Base-by-base conservation (phyloP, 2,888 invertebrate genomes). In the Synergus itoensis region DNA sequence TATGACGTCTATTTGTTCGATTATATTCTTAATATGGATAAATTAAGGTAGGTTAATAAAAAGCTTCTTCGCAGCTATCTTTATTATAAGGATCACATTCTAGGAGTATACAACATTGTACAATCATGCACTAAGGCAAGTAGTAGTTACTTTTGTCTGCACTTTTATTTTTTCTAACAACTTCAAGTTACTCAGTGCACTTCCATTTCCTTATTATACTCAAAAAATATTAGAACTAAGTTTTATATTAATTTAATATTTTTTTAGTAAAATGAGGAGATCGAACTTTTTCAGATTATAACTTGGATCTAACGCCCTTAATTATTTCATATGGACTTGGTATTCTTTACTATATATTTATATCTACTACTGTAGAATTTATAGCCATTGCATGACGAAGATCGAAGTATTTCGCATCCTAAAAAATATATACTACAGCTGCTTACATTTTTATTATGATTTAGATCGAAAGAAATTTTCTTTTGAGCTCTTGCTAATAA, bases 71-170 rank as follows among this genome's bases (percentile, higher is more conserved):
- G 36, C 16, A 21, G 14, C 48, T 77, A 45, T 77, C 60, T 83
- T 81, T 83, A 83, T 83, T 83, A 43, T 76, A 81, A 76, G 77
- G 77, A 81, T 83, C 83, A 81, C 83, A 81, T 81, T 81, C 81
- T 73, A 79, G 80, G 83, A 81, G 78, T 73, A 77, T 83, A 81
- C 78, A 80, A 79, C 79, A 80, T 77, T 80, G 77, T 76, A 75
- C 82, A 81, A 83, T 81, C 41, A 78, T 83, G 77, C 79, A 79
- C 18, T 79, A 79, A 63, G 76, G 69, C 75, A 80, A 43, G 78
- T 80, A 76, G 81, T 79, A 36, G 36, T 36, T 5, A 36, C 5
- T 36, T 36, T 36, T 36, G 36, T 36, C 36, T 36, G 36, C 36
- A 36, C 36, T 36, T 36, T 36, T 36, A 36, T 36, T 36, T 36